Evolutionary conservation across 2,113 vertebrate genomes (phyloP).

Genomic region (Apaloderma vittatum): DNA sequence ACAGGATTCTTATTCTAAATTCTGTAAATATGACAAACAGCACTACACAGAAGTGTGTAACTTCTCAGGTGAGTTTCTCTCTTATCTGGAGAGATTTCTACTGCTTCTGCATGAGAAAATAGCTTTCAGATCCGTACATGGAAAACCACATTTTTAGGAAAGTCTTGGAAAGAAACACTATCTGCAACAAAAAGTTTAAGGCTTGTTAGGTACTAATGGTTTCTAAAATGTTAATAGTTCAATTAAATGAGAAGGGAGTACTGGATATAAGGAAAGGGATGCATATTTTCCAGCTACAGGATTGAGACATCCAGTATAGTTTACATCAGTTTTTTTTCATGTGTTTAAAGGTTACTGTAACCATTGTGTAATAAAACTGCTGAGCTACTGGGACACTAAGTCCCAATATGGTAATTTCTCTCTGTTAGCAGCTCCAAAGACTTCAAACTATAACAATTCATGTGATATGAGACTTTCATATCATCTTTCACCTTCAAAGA

Average conservation of each 20-base stretch:
- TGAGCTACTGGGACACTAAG: not conserved
- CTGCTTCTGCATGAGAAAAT: not conserved
- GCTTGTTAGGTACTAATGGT: not conserved
- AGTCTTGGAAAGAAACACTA: not conserved
- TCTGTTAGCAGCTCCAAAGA: not conserved
- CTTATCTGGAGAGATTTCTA: not conserved
- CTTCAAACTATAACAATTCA: not conserved
- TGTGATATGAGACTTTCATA: not conserved
- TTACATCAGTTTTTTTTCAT: not conserved
- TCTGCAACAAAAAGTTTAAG: not conserved
- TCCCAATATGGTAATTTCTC: not conserved
- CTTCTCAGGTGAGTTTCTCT: not conserved
- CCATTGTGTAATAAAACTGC: not conserved
- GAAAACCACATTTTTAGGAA: not conserved
- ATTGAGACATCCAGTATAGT: not conserved
- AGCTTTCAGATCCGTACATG: not conserved
- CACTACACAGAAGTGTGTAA: not conserved
- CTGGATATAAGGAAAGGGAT: not conserved
- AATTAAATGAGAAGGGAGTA: not conserved
- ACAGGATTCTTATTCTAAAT: not conserved
- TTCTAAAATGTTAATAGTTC: slow-evolving; percentile 42
- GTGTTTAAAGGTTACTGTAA: slow-evolving; percentile 6
- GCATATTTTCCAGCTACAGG: not conserved
- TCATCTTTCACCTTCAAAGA: not conserved
- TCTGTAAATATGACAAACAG: not conserved